These are phyloP conservation scores for Aythya fuligula DNA, from an alignment of 2,797 vertebrate genomes.

Conservation along the genomic window DNA sequence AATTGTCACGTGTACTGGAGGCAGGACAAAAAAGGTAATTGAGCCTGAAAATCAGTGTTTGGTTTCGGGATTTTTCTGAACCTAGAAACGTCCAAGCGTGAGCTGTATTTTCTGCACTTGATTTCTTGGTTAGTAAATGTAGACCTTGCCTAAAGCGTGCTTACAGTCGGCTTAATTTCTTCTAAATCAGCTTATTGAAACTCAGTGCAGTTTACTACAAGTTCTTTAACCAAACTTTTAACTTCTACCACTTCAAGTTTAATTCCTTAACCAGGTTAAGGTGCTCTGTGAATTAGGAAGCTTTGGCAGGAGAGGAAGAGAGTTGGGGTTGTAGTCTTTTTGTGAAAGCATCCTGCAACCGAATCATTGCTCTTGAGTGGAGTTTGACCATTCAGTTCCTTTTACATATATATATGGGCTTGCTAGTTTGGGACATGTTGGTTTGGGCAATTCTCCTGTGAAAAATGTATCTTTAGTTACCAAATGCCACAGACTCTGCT, in stretches of 20 bases:
- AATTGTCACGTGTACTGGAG: neutral
- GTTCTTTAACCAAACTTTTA: conserved; percentile 4
- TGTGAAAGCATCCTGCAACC: neutral
- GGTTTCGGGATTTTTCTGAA: conserved; percentile 19
- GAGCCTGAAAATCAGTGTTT: conserved; percentile 25
- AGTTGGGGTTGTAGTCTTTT: neutral
- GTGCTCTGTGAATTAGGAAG: neutral
- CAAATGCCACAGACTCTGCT: conserved; percentile 25
- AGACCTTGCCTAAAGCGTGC: neutral
- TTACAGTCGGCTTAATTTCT: neutral
- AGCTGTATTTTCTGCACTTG: neutral
- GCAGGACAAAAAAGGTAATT: conserved; percentile 17
- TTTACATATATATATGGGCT: neutral
- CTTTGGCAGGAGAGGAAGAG: neutral
- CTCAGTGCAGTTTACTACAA: neutral
- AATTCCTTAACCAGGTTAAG: conserved; percentile 39
- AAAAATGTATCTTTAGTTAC: neutral
- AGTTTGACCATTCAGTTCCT: neutral
- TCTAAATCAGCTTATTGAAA: conserved; percentile 2
- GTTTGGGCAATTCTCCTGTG: neutral
- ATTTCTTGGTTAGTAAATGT: neutral
- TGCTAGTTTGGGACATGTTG: neutral
- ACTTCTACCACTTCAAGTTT: neutral
- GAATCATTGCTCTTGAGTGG: neutral
- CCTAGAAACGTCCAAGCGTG: neutral